These are phyloP conservation scores for Tupiocoris notatus DNA, from an alignment of 2,888 invertebrate genomes.

Conservation along the genomic window DNA sequence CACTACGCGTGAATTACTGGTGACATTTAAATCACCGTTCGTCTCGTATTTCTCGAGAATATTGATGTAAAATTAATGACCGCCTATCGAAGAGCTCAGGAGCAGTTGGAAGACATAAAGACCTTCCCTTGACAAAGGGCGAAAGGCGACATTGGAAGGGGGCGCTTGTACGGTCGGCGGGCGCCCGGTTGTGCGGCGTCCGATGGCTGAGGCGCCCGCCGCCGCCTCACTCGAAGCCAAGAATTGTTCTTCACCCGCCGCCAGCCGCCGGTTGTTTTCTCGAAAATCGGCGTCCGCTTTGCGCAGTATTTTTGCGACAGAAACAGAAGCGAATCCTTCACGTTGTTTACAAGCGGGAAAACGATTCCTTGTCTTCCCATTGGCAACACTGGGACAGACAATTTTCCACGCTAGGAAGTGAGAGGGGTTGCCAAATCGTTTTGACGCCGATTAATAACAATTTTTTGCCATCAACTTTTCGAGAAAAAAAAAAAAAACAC, in stretches of 20 bases:
- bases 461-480: not conserved
- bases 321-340: not conserved
- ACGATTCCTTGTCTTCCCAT: not conserved
- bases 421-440: too few relatives aligned
- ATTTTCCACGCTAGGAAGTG: not conserved
- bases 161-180: too few relatives aligned
- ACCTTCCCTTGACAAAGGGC: too few relatives aligned
- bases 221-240: not conserved
- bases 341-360: not conserved
- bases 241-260: not conserved
- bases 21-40: too few relatives aligned
- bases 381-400: not conserved
- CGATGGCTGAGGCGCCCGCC: not conserved
- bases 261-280: not conserved
- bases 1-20: too few relatives aligned
- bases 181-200: not conserved
- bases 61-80: too few relatives aligned
- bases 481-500: not conserved
- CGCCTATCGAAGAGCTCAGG: too few relatives aligned
- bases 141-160: too few relatives aligned
- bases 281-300: not conserved
- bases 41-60: too few relatives aligned
- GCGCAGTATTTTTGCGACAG: not conserved
- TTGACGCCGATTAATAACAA: too few relatives aligned
- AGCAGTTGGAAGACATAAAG: too few relatives aligned